Base-by-base conservation (phyloP, 1,140 invertebrate species). In the Bombus waltoni region DNA sequence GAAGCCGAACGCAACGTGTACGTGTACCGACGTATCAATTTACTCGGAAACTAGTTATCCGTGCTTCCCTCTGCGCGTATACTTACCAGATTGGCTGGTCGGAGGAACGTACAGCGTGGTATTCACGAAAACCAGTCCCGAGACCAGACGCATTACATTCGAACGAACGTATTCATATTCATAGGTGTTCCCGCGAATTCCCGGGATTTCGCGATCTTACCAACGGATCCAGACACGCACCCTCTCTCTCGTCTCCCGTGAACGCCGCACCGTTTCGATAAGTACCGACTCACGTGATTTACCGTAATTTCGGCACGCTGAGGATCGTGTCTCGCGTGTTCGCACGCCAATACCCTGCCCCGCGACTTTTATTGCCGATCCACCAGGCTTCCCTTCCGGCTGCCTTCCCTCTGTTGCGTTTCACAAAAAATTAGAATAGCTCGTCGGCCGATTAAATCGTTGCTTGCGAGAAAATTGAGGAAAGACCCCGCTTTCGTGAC, bases 241-340 rank as follows among this genome's bases (percentile, higher is more conserved):
- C 28, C 42, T 40, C 4, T 6, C 44, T 18, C 32, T 40, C 25
- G 5, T 10, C 22, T 38, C 13, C 18, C 32, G 32, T 22, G 6
- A 22, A 8, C 42, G 44, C 28, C 72, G 42, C n/a, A 6, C 18
- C 47, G 18, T n/a, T 71, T 84, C 86, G 81, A 76, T 81, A 77
- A 87, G 53, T 76, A 70, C 65, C 70, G 76, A 62, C 42, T 79
- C 73, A 70, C 88, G 88, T 89, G 88, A 88, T 89, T 78, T 73
- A 53, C 74, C 68, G 77, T 79, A 85, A 89, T 89, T 89, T 88
- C 57, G 28, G n/a, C 65, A 40, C 47, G n/a, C 18, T 47, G 38
- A 15, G 71, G 76, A 77, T 87, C 87, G 72, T n/a, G 72, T 57
- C 62, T 89, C 87, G 88, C 88, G 88, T 88, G 88, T 53, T 53